Evolutionary conservation across 2,113 vertebrate species (phyloP).

Genomic region (Benitochromis conjunctus): DNA sequence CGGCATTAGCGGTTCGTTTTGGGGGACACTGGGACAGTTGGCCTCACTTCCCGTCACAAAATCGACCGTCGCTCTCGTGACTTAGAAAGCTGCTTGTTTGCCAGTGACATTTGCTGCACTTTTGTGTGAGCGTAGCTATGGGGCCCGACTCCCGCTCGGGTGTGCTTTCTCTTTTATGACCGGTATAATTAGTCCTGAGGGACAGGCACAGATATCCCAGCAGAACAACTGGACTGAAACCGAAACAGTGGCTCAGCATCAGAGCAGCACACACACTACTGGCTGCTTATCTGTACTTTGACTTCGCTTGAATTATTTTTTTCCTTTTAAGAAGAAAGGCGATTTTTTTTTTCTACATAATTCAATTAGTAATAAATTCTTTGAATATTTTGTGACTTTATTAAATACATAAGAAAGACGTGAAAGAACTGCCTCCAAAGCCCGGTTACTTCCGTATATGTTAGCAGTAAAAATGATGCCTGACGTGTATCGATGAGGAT

Average conservation of each 20-base stretch:
- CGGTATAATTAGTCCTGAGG: conserved; percentile 30
- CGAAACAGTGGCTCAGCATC: not conserved
- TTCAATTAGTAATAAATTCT: not conserved
- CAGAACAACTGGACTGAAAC: not conserved
- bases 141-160: not conserved
- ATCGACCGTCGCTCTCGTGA: not conserved
- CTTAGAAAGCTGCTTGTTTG: not conserved
- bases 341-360: not conserved
- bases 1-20: not conserved
- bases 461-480: not conserved
- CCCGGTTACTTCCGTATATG: not conserved
- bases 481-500: not conserved
- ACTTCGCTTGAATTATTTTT: not conserved
- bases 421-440: not conserved
- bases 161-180: conserved; percentile 6
- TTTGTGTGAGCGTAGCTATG: conserved; percentile 7
- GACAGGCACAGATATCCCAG: not conserved
- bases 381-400: not conserved
- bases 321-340: not conserved
- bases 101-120: not conserved
- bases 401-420: not conserved
- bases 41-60: not conserved
- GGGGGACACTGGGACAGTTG: not conserved
- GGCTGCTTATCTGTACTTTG: not conserved
- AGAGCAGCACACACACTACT: not conserved